These are phyloP conservation scores for Hydropsyche tenuis DNA, from an alignment of 1,140 invertebrate genomes.

Conservation along the genomic window DNA sequence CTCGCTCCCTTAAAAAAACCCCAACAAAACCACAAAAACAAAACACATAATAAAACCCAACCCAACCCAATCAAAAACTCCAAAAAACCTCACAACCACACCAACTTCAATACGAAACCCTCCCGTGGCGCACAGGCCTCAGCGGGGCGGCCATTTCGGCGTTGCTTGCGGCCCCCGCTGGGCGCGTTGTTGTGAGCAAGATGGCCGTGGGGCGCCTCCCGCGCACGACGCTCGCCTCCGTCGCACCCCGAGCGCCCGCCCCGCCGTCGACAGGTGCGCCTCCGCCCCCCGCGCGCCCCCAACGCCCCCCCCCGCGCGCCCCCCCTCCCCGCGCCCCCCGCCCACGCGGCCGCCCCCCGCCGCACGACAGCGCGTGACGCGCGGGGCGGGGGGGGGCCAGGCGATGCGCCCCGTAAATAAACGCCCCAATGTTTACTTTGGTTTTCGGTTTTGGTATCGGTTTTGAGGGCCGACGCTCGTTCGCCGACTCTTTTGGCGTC, in stretches of 20 bases:
- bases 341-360: not conserved
- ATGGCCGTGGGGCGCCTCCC: slow-evolving; percentile 1
- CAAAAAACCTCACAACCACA: no score
- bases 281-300: not conserved
- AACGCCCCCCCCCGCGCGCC: not conserved
- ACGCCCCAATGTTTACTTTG: not conserved
- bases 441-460: no score
- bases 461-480: no score
- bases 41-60: no score
- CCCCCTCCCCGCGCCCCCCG: not conserved
- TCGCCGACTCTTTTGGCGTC: no score
- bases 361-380: not conserved
- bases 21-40: no score
- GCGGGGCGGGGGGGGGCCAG: not conserved
- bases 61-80: no score
- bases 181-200: slow-evolving; percentile 21
- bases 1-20: no score
- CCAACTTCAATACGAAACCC: no score
- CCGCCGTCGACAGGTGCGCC: not conserved
- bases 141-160: slow-evolving; percentile 15
- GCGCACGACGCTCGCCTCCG: not conserved
- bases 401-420: not conserved
- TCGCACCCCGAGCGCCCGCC: not conserved
- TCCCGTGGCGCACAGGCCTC: not conserved
- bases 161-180: not conserved